A percentile compares a stretch with the other conserved stretches of the same genome.
Evolutionary conservation across 2,113 vertebrate genomes (phyloP).

Genomic region (Nasalis larvatus): DNA sequence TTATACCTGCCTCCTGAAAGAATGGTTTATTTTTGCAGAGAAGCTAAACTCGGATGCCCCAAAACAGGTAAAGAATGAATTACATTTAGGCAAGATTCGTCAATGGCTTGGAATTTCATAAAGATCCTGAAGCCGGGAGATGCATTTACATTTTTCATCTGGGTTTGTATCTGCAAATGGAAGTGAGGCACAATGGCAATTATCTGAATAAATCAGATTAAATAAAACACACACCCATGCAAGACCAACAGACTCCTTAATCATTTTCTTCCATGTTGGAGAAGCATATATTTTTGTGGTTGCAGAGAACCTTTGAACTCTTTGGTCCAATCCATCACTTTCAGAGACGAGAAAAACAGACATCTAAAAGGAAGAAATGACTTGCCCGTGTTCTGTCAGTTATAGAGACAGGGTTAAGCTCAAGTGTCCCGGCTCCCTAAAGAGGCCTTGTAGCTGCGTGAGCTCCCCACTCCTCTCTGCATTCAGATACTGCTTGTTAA

Average conservation of each 20-base stretch:
- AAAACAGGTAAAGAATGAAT: slow-evolving; percentile 45
- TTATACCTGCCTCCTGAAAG: neutral
- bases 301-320: slow-evolving; percentile 22
- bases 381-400: neutral
- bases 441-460: neutral
- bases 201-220: slow-evolving; percentile 64
- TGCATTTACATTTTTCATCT: slow-evolving; percentile 41
- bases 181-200: slow-evolving; percentile 24
- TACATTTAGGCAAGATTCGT: slow-evolving; percentile 44
- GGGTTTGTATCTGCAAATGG: slow-evolving; percentile 39
- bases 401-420: neutral
- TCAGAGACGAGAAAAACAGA: slow-evolving; percentile 10
- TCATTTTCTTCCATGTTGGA: neutral
- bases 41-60: neutral
- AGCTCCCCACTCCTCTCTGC: neutral
- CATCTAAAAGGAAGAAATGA: neutral
- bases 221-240: slow-evolving; percentile 38
- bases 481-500: neutral
- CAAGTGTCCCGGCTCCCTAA: neutral
- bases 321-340: neutral
- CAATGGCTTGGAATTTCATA: slow-evolving; percentile 53
- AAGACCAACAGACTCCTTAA: slow-evolving; percentile 39
- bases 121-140: slow-evolving; percentile 40
- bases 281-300: neutral
- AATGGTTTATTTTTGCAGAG: neutral